phyloP scores from a whole-genome alignment of 2,797 vertebrate genomes.

The Pseudochromis fuscus region DNA sequence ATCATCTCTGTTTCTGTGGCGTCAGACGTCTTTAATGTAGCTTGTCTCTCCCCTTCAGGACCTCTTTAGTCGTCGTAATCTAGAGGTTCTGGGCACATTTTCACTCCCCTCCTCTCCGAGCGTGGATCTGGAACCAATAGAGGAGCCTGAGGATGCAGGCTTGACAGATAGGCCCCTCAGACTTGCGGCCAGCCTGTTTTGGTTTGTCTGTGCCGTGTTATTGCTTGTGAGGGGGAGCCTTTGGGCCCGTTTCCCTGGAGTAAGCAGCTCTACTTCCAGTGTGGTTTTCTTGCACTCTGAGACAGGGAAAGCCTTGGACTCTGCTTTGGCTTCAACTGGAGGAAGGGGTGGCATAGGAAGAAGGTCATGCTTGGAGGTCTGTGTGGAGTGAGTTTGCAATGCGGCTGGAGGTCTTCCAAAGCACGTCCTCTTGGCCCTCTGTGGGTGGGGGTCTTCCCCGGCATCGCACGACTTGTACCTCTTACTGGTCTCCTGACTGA shows the following conservation, averaged over 20 bases:
- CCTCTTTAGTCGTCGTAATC: constrained; percentile 85
- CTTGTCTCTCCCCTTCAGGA: constrained; percentile 66
- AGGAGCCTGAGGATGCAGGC: constrained; percentile 76
- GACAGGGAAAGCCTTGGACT: constrained; percentile 81
- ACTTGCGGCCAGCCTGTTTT: constrained; percentile 82
- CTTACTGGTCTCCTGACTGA: constrained; percentile 65
- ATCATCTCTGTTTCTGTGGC: constrained; percentile 77
- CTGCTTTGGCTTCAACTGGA: constrained; percentile 65
- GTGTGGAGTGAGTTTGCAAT: constrained; percentile 63
- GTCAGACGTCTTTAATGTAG: constrained; percentile 77
- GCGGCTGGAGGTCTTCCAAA: constrained; percentile 78
- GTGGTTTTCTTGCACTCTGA: constrained; percentile 78
- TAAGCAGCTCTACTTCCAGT: constrained; percentile 85
- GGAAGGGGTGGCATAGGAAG: constrained; percentile 70
- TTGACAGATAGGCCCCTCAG: constrained; percentile 83
- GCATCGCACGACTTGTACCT: constrained; percentile 68
- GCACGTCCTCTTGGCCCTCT: constrained; percentile 77
- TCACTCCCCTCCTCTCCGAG: constrained; percentile 76
- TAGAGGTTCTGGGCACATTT: constrained; percentile 84
- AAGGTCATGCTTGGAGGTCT: constrained; percentile 69
- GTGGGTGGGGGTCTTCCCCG: constrained; percentile 74
- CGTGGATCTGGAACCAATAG: constrained; percentile 80
- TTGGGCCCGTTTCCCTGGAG: constrained; percentile 84
- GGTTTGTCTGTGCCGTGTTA: constrained; percentile 83
- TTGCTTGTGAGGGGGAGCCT: constrained; percentile 81